Base-by-base conservation (phyloP, 2,797 vertebrate genomes). In the Apogon talboti region DNA sequence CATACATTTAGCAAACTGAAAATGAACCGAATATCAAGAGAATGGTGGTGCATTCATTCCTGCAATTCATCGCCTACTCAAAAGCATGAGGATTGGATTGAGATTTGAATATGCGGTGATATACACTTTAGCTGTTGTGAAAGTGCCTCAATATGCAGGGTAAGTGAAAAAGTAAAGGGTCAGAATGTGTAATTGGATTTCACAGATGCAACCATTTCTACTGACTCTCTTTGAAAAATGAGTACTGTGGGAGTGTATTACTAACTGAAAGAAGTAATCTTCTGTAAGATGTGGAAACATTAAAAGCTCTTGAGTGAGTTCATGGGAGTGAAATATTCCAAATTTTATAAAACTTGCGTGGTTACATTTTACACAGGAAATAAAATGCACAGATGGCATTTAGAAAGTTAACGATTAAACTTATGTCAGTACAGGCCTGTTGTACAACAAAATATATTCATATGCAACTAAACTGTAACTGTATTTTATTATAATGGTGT, bases 141-240 rank as follows among this genome's bases (percentile, higher is more conserved):
- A 87, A 81, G 69, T 71, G 63, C 77, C 49, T 83, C 35, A 51
- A 64, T 72, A 52, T 58, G 55, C 55, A 58, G 65, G 50, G 52
- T 54, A 77, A 79, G 74, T 80, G 73, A 78, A 81, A 86, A 82
- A 82, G 77, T 65, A 79, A 78, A 79, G 74, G 86, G 87, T 91
- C 82, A 90, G 70, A 66, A 76, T 45, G 19, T 76, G 68, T 84
- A 89, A 90, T 88, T 88, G 78, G 85, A 92, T 88, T 88, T 84
- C 78, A 85, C 77, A 70, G 84, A 90, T 86, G 76, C 81, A 86
- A 79, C 79, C 69, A 81, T 87, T 89, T 85, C 66, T 66, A 79
- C 72, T 54, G 76, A 81, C 59, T 84, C 49, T 80, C 72, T 78
- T 74, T 87, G 70, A 82, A 76, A 81, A 58, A 14, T 14, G 21